Evolutionary conservation across 2,888 invertebrate genomes (phyloP), one percentile per base, ranked within the genome.

Genomic region (Clunio marinus): DNA sequence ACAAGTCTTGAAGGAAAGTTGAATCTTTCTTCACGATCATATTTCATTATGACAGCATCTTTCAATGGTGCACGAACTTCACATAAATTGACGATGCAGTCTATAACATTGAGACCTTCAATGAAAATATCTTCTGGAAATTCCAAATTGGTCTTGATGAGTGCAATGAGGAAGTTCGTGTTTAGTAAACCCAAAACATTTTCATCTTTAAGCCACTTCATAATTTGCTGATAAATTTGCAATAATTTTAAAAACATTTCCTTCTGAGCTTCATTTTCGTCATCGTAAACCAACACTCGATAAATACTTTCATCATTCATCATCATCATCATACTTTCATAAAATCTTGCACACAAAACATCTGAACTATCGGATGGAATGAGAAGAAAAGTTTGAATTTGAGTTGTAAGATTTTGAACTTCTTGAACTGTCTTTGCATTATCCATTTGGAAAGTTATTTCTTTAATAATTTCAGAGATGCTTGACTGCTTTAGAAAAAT

Each of bases 1-100:
- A 63, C 37, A 2, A 63, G 13, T 22, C 37, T 45, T 17, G 45
- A 46, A 8, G 63, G 46, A 7, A 63, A 45, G 28, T 63, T 17
- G 17, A 63, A 1, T n/a, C 24, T 45, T 2, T 51, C 2, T 22
- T 51, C 17, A 15, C 20, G 51, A 8, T 51, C 51, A 10, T 8
- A 17, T 4, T 5, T 20, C 10, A 17, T 51, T 8, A 51, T 51
- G 2, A 51, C n/a, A 10, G 20, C n/a, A n/a, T 3, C 22, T 17
- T 17, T 51, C 17, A 51, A 10, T 4, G 17, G n/a, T 7, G 51
- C 17, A 17, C 17, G 7, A 41, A 2, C 10, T 3, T 41, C n/a
- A n/a, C 41, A 41, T 3, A 41, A 15, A 10, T 41, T 41, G 41
- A 41, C 41, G n/a, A 41, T 41, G 41, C 41, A 41, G 41, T 41